Conservation (phyloP, 2,113 vertebrate genomes). For the Siphamia tubifer region DNA sequence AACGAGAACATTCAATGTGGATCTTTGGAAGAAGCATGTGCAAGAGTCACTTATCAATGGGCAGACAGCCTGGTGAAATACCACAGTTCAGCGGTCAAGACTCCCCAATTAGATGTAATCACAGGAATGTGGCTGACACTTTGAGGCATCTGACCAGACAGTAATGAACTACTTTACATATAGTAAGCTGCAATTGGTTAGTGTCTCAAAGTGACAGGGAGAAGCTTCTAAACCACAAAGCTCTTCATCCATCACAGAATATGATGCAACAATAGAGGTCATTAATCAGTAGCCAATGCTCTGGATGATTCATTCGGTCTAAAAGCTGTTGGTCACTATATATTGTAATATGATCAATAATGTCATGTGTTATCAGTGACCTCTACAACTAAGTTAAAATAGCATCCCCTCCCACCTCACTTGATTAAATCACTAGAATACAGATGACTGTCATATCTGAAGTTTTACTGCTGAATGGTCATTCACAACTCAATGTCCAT, state of each 20-base stretch:
- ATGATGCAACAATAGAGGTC: neutral
- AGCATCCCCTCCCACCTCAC: too few species aligned
- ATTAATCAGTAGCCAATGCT: constrained; percentile 1
- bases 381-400: too few species aligned
- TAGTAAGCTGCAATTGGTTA: neutral
- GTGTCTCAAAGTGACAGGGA: neutral
- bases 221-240: neutral
- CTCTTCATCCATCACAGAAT: constrained; percentile 6
- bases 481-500: too few species aligned
- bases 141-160: constrained; percentile 19
- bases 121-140: neutral
- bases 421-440: too few species aligned
- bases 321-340: neutral
- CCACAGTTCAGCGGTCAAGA: constrained; percentile 33
- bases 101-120: constrained; percentile 53
- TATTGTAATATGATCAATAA: too few species aligned
- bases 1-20: neutral
- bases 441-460: too few species aligned
- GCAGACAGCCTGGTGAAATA: constrained; percentile 25
- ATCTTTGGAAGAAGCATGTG: neutral
- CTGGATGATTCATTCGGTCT: neutral
- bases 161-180: constrained; percentile 41
- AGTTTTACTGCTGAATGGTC: neutral
- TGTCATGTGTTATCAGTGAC: too few species aligned
- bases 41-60: neutral